Base-by-base conservation (phyloP, 2,888 invertebrate genomes). In the Drosophila glabriapex region DNA sequence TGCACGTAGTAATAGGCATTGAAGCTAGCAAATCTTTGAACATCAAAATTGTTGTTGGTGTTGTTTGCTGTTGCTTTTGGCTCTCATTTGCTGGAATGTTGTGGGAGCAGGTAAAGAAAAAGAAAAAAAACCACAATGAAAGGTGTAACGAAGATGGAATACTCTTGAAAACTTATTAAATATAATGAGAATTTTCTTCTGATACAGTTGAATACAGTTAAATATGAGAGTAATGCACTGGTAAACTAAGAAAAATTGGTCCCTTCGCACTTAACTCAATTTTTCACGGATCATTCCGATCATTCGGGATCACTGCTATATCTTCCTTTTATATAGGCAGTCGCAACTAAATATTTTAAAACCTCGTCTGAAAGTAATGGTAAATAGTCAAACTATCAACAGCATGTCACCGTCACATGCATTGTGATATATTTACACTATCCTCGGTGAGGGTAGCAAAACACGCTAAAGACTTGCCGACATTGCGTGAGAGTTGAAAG, bases 401-500 rank as follows among this genome's bases (percentile, higher is more conserved):
- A 25, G 3, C 7, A 28, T 22, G 31, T 19, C 33, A 25, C 67
- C 19, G 31, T 19, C 33, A 25, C 67, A 68, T 7, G 10, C 14
- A 19, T 5, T 29, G 12, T 37, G 6, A 7, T 19, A 5, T 2
- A 10, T 19, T 22, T 6, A 2, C 14, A n/a, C 29, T 41, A 25
- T 50, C n/a, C 35, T 16, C 2, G 0, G 29, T 50, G 1, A 68
- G 68, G 16, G 68, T 28, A 68, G 19, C 12, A 67, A 29, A 61
- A 62, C 59, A 70, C 63, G 76, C 68, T 59, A 72, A 65, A 70
- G 58, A 69, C 73, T 74, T 67, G 83, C 88, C 82, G 84, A 83
- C 87, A 77, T 81, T 78, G 82, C 78, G 78, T 81, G 78, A 78
- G 78, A 78, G 81, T 78, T 78, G 82, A 78, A 81, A 78, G 81